phyloP scores from a whole-genome alignment of 2,888 invertebrate genomes.

The Spialia ferax region DNA sequence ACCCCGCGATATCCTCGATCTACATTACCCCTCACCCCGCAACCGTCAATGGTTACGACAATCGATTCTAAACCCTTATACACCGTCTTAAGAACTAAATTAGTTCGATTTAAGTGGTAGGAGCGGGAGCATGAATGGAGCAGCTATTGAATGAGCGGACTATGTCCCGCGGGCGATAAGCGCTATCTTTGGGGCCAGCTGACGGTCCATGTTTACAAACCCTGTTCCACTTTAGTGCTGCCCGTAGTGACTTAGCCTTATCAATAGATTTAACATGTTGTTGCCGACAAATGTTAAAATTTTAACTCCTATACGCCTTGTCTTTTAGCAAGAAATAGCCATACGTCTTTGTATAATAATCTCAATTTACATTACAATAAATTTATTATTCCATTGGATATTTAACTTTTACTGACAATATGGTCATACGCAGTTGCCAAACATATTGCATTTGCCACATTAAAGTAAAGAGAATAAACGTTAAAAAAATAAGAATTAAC shows the following conservation, averaged over 20 bases:
- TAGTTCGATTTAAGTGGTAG: conserved; percentile 53
- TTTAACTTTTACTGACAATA: too few relatives aligned
- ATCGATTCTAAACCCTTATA: conserved; percentile 61
- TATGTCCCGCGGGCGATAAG: conserved; percentile 84
- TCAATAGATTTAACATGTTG: conserved; percentile 63
- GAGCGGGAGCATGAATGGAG: conserved; percentile 81
- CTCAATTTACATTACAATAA: not conserved
- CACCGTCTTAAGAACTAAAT: conserved; percentile 63
- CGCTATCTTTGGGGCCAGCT: conserved; percentile 84
- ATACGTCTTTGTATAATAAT: not conserved
- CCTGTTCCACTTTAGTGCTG: conserved; percentile 81
- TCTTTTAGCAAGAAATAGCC: not conserved
- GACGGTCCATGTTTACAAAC: conserved; percentile 84
- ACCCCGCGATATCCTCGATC: conserved; percentile 85
- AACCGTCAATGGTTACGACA: conserved; percentile 48
- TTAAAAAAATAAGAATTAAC: too few relatives aligned
- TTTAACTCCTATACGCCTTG: conserved; percentile 41
- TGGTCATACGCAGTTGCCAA: too few relatives aligned
- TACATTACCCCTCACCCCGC: conserved; percentile 71
- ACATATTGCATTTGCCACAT: too few relatives aligned
- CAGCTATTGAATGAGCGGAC: conserved; percentile 85
- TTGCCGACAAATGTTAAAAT: conserved; percentile 51
- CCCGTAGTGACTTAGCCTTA: conserved; percentile 72
- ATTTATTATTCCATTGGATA: not conserved
- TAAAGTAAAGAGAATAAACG: too few relatives aligned